Percentiles rank a stretch among this genome's conserved stretches.
phyloP scores from a whole-genome alignment of 2,888 invertebrate genomes.

The Cryptocheilus praepositus region DNA sequence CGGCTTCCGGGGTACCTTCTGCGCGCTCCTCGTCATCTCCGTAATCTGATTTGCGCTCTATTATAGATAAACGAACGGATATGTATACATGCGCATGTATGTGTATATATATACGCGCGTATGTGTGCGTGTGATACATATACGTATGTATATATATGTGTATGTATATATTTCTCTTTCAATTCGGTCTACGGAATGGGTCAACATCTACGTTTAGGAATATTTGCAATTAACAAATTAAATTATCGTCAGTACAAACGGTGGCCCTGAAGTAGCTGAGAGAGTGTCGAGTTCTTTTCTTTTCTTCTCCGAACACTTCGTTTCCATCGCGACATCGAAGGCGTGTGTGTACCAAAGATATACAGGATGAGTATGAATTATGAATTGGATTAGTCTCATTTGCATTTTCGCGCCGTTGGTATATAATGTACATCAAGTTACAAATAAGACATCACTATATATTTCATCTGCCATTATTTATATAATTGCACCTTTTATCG shows the following conservation, averaged over 20 bases:
- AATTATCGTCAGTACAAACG: slow-evolving; percentile 43
- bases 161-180: slow-evolving; percentile 15
- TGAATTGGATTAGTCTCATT: slow-evolving; percentile 38
- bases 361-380: slow-evolving; percentile 48
- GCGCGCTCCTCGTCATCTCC: too few species aligned
- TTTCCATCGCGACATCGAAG: slow-evolving; percentile 44
- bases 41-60: too few species aligned
- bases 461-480: slow-evolving; percentile 47
- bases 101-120: slow-evolving; percentile 37
- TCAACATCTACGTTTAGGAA: slow-evolving; percentile 36
- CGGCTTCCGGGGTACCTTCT: too few species aligned
- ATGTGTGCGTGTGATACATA: slow-evolving; percentile 35
- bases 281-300: slow-evolving; percentile 24
- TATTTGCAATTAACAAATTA: slow-evolving; percentile 39
- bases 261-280: slow-evolving; percentile 35
- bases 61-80: too few species aligned
- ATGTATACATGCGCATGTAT: slow-evolving; percentile 25
- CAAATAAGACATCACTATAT: slow-evolving; percentile 29
- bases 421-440: slow-evolving; percentile 36
- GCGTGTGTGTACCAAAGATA: slow-evolving; percentile 47
- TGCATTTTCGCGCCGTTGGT: slow-evolving; percentile 37
- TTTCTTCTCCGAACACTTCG: slow-evolving; percentile 36
- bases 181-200: slow-evolving; percentile 43
- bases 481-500: slow-evolving; percentile 43
- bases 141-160: slow-evolving; percentile 35